Base-by-base conservation (phyloP, 2,113 vertebrate genomes). In the Geococcyx californianus region DNA sequence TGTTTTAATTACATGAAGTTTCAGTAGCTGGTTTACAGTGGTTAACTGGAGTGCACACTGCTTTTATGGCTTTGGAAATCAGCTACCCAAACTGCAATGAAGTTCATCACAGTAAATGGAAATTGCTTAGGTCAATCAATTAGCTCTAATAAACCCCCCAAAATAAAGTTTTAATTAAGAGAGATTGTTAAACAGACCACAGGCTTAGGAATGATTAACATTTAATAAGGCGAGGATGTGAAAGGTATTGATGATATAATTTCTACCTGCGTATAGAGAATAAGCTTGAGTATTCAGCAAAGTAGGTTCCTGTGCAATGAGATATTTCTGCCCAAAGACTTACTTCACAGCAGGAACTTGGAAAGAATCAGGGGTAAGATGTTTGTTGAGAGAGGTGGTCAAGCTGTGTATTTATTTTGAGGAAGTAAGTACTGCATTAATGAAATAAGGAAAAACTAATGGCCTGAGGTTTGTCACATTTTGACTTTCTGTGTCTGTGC, bases 101-200 rank as follows among this genome's bases (percentile, higher is more conserved):
- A 94, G 96, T 95, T 96, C 92, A 95, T 97, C 95, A 88, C 51
- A 23, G 86, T 95, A 94, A 87, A 94, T 96, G 81, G 84, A 91
- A 96, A 87, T 88, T 58, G 85, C 92, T 91, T 95, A 93, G 93
- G 96, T 97, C 95, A 95, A 93, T 97, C 96, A 94, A 96, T 97
- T 97, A 97, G 70, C 76, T 94, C 92, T 97, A 96, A 97, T 96
- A 96, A 97, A 95, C 90, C 89, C 83, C 83, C 93, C 83, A 67
- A 96, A 97, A 94, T 95, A 95, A 94, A 96, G 95, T 96, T 96
- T 93, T 96, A 97, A 96, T 97, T 97, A 96, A 95, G 90, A 86
- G 94, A 82, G 77, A 95, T 93, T 84, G 92, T 93, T 95, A 94
- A 96, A 93, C 94, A 97, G 95, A 94, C 90, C 88, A 87, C 87